Evolutionary conservation across 1,140 invertebrate species (phyloP).

Genomic region (Archivesica marissinica): DNA sequence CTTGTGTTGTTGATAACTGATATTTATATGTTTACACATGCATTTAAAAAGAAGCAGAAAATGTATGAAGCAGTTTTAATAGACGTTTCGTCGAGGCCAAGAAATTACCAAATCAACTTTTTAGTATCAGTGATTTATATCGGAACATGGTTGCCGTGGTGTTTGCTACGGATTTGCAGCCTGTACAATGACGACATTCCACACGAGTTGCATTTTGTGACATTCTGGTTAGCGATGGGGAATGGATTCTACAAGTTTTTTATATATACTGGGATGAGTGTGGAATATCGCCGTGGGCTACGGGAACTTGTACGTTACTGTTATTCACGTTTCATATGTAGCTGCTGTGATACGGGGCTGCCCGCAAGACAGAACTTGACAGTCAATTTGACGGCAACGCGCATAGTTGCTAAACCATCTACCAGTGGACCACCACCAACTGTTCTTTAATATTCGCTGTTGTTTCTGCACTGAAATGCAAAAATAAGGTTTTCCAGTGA

Average conservation of each 20-base stretch:
- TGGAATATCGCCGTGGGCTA: slow-evolving; percentile 94
- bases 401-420: slow-evolving; percentile 45
- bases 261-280: slow-evolving; percentile 93
- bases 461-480: no score
- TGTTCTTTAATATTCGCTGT: neutral
- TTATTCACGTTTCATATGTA: slow-evolving; percentile 1
- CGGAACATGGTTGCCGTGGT: slow-evolving; percentile 96
- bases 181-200: slow-evolving; percentile 87
- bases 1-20: slow-evolving; percentile 97
- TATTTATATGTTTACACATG: slow-evolving; percentile 94
- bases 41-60: slow-evolving; percentile 90
- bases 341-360: slow-evolving; percentile 7
- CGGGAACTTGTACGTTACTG: slow-evolving; percentile 29
- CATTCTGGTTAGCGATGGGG: slow-evolving; percentile 96
- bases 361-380: neutral
- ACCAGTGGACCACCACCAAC: slow-evolving; percentile 46
- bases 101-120: slow-evolving; percentile 93
- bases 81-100: slow-evolving; percentile 94
- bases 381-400: slow-evolving; percentile 27
- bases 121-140: slow-evolving; percentile 95
- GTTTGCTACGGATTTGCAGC: slow-evolving; percentile 88
- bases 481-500: no score
- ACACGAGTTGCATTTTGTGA: slow-evolving; percentile 92
- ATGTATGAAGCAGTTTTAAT: slow-evolving; percentile 87
- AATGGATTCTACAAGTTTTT: slow-evolving; percentile 98